Conservation (phyloP, 2,888 invertebrate species). For the Cylloceria caligata region DNA sequence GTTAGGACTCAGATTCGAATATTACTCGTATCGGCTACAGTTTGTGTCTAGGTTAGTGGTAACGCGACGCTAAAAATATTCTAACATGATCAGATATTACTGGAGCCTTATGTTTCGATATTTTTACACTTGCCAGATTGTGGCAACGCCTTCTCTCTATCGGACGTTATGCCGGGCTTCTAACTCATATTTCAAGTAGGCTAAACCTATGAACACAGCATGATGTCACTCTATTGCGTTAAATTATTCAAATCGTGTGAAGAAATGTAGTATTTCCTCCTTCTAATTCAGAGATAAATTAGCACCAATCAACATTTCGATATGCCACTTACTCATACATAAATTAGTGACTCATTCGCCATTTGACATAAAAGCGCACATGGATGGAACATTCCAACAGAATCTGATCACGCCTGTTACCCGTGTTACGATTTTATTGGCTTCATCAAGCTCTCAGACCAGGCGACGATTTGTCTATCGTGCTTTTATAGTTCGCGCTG, state of each 20-base stretch:
- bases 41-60: too few species aligned
- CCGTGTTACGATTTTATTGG: conserved; percentile 16
- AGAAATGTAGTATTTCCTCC: not conserved
- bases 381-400: not conserved
- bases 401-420: conserved; percentile 14
- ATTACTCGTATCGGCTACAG: too few species aligned
- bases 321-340: not conserved
- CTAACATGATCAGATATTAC: too few species aligned
- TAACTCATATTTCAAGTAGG: conserved; percentile 1
- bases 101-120: not conserved
- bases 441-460: not conserved
- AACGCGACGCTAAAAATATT: too few species aligned
- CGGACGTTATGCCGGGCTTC: not conserved
- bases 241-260: not conserved
- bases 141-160: not conserved
- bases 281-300: not conserved
- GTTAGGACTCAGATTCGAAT: too few species aligned
- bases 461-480: conserved; percentile 17
- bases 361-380: not conserved
- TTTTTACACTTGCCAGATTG: too few species aligned
- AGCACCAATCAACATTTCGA: not conserved
- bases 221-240: not conserved
- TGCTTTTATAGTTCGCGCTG: too few species aligned
- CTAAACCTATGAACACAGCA: not conserved
- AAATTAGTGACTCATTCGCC: not conserved